Base-by-base conservation (phyloP, 2,797 vertebrate genomes). In the Gambusia yucatana region DNA sequence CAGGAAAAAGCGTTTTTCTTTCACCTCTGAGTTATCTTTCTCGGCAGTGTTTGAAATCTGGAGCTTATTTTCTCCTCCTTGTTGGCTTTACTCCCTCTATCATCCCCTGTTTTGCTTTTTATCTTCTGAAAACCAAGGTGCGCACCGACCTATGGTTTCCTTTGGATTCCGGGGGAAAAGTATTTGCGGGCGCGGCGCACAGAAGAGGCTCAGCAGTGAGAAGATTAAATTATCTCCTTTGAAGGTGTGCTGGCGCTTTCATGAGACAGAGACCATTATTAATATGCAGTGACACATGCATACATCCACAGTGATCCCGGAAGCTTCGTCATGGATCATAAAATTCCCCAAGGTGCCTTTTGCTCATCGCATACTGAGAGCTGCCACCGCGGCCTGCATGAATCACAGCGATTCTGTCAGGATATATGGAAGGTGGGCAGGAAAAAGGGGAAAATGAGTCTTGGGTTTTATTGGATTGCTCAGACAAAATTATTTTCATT, bases 341-440 rank as follows among this genome's bases (percentile, higher is more conserved):
- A 95, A 95, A 94, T 88, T 94, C 94, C 94, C 94, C 94, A 95
- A 95, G 95, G 95, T 95, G 95, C 95, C 95, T 95, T 96, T 95
- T 80, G 79, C 87, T 94, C 92, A 91, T 92, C 9, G 80, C 89
- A 86, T 86, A 92, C 89, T 92, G 90, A 95, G 88, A 89, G 88
- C 76, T 57, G 71, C 84, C 86, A 75, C 76, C 80, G 41, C 85
- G 80, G 88, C 85, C 74, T 78, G 61, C 84, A 93, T 94, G 93
- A 95, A 94, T 94, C 94, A 94, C 67, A 20, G 82, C 39, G 28
- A 81, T 86, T 90, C 84, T 30, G 65, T 81, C 83, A 80, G 87
- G 83, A 92, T 88, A 88, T 89, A 89, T 85, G 82, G 85, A 84
- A 82, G 82, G 80, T 79, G 82, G 84, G 85, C 76, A 77, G 82